Evolutionary conservation across 2,113 vertebrate genomes (phyloP).

Genomic region (Actenoides lindsayi): DNA sequence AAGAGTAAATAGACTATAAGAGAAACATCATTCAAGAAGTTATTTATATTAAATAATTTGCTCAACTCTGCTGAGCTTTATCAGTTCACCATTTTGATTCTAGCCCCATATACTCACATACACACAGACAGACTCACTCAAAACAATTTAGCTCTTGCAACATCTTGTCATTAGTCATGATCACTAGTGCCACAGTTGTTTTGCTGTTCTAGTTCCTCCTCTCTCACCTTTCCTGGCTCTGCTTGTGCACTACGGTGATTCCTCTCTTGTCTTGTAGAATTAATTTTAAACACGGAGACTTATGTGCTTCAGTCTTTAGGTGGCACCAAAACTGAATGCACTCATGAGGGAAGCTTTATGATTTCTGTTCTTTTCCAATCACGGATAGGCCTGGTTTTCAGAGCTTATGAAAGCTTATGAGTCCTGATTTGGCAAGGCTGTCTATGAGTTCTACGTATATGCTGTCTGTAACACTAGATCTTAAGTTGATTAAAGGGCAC

Average conservation of each 20-base stretch:
- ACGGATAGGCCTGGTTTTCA: background rate
- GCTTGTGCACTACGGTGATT: background rate
- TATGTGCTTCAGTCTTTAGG: conserved; percentile 60
- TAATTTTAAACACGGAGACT: conserved; percentile 22
- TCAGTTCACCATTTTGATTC: background rate
- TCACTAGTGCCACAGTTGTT: background rate
- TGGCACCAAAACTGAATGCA: conserved; percentile 62
- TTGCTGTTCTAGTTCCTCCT: background rate
- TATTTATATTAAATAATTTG: background rate
- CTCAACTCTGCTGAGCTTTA: background rate
- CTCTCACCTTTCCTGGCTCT: background rate
- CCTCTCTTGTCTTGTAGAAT: background rate
- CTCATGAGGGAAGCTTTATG: conserved; percentile 32
- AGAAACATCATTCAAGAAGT: background rate
- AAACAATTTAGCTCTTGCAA: background rate
- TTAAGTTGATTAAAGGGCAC: background rate
- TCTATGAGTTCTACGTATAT: background rate
- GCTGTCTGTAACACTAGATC: background rate
- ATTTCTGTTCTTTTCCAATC: background rate
- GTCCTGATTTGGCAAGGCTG: background rate
- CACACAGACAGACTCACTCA: background rate
- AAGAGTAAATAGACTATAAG: background rate
- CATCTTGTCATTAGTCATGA: background rate
- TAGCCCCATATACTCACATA: accelerated
- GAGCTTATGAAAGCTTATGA: background rate